Evolutionary conservation across 2,113 vertebrate species (phyloP), one percentile per base, ranked within the genome.

Genomic region (Hippolais icterina): DNA sequence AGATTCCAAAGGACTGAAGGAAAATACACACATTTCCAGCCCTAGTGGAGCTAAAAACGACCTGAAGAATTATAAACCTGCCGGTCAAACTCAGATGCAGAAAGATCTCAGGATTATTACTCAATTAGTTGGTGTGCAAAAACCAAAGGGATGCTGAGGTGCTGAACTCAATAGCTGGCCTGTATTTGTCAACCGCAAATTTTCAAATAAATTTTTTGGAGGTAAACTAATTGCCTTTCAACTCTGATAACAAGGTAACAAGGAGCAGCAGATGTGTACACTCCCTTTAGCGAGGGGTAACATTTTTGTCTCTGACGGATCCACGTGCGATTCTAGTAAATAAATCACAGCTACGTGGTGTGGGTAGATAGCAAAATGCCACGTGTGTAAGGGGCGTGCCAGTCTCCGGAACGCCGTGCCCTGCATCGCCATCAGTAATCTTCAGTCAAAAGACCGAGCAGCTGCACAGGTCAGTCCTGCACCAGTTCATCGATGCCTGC

Each of bases 321-420:
- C 5, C 64, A 5, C 0, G 0, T 0, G 25, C 23, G 18, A 5
- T 54, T 37, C 16, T 3, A 1, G 1, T 7, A 4, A 23, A 23
- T 6, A 39, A 84, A 21, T 22, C 21, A 17, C 12, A 19, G 52
- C 29, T 28, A 6, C 0, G 9, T 0, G 21, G 2, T 49, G 25
- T 6, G 54, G 37, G 15, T 5, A 9, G 23, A 35, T 10, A 14
- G 46, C 6, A 7, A 27, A 53, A 19, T 0, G 37, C 21, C 41
- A 23, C 0, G 4, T 15, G 0, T 1, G 59, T 2, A 7, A 28
- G 37, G 54, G 15, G 19, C 0, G 20, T 7, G 29, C 31, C 23
- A 1, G 7, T 3, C 15, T 15, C 4, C 1, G 50, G 24, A 28
- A 63, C 44, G 65, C 65, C 42, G 28, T 6, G 70, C 33, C 42